phyloP scores from a whole-genome alignment of 2,888 invertebrate species.

The Drosophila crucigera region DNA sequence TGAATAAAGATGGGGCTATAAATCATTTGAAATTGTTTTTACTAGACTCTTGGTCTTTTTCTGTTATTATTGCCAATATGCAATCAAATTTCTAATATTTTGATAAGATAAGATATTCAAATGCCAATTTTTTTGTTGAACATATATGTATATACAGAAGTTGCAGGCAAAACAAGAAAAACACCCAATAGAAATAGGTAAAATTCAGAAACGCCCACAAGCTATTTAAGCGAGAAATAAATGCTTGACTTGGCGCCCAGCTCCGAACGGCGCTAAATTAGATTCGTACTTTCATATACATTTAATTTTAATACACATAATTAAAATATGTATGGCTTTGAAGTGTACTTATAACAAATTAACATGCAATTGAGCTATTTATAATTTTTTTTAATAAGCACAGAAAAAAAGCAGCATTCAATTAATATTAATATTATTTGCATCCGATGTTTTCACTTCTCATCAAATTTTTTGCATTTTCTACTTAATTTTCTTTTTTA shows the following conservation, averaged over 20 bases:
- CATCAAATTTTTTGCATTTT: slow-evolving; percentile 11
- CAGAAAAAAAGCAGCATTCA: slow-evolving; percentile 38
- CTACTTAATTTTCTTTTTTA: slow-evolving; percentile 20
- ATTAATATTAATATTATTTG: slow-evolving; percentile 3
- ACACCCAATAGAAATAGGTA: background rate
- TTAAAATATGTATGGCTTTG: background rate
- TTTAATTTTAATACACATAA: background rate
- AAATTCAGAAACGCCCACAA: background rate
- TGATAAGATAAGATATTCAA: slow-evolving; percentile 56
- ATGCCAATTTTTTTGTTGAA: slow-evolving; percentile 25
- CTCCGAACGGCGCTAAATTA: background rate
- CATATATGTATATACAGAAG: background rate
- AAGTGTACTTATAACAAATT: slow-evolving; percentile 45
- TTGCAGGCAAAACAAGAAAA: background rate
- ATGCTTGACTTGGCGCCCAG: background rate
- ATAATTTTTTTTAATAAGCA: slow-evolving; percentile 50
- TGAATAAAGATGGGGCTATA: slow-evolving; percentile 24
- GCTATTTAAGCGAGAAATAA: background rate
- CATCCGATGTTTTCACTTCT: slow-evolving; percentile 22
- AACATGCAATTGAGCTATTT: slow-evolving; percentile 66
- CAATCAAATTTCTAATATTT: slow-evolving; percentile 55
- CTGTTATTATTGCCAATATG: slow-evolving; percentile 31
- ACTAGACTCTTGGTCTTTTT: slow-evolving; percentile 7
- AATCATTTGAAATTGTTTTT: slow-evolving; percentile 55
- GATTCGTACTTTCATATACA: background rate